Evolutionary conservation across 2,113 vertebrate genomes (phyloP).

Genomic region (Oxyruncus cristatus): DNA sequence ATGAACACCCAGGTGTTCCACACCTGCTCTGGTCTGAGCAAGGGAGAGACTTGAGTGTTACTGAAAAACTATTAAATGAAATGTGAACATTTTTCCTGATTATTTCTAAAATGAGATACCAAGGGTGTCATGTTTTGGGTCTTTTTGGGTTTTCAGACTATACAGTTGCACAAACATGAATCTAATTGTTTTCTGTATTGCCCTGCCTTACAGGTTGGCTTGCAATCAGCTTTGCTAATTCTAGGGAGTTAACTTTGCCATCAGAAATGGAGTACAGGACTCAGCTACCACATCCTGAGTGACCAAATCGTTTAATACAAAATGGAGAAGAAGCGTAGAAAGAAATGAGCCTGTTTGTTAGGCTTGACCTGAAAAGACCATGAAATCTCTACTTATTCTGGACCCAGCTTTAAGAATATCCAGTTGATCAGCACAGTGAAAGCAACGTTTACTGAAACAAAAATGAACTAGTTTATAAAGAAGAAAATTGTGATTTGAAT

Average conservation of each 20-base stretch:
- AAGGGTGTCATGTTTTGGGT: neutral
- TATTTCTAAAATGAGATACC: neutral
- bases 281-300: slow-evolving; percentile 45
- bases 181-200: neutral
- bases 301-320: slow-evolving; percentile 66
- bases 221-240: neutral
- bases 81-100: rapidly evolving
- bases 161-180: neutral
- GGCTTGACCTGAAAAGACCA: slow-evolving; percentile 77
- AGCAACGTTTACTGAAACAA: slow-evolving; percentile 50
- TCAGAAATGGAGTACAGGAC: slow-evolving; percentile 71
- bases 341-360: slow-evolving; percentile 86
- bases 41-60: neutral
- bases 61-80: neutral
- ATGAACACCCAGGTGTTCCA: neutral
- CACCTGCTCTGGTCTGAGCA: rapidly evolving
- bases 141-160: neutral
- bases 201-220: slow-evolving; percentile 31
- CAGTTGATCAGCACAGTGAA: slow-evolving; percentile 39
- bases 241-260: neutral
- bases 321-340: slow-evolving; percentile 98
- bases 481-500: slow-evolving; percentile 68
- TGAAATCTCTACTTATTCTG: slow-evolving; percentile 70
- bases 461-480: slow-evolving; percentile 71
- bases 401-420: slow-evolving; percentile 67